These are phyloP conservation scores for Orthosia incerta DNA, from an alignment of 2,888 invertebrate genomes.

Conservation along the genomic window DNA sequence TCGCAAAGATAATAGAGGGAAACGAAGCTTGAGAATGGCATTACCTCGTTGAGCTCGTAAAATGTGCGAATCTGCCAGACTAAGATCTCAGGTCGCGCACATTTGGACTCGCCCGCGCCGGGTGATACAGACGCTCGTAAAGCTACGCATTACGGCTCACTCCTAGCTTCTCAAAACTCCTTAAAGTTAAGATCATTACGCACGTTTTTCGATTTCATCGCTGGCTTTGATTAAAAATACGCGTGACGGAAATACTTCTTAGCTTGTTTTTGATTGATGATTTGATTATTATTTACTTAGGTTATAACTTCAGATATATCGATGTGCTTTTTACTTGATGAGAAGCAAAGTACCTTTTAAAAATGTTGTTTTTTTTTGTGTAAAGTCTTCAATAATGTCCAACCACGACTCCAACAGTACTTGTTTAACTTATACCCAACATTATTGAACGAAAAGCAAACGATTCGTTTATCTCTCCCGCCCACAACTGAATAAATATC, in stretches of 20 bases:
- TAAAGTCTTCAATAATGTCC: neutral
- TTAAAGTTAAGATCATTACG: conserved; percentile 59
- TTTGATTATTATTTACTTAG: no score
- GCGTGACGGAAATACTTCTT: conserved; percentile 10
- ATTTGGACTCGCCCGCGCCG: conserved; percentile 70
- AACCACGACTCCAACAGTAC: neutral
- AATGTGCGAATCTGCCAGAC: conserved; percentile 70
- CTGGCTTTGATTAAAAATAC: conserved; percentile 33
- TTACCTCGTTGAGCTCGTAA: conserved; percentile 77
- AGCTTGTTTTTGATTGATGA: no score
- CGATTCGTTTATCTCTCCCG: neutral
- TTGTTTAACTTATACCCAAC: neutral
- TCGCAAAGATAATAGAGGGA: conserved; percentile 77
- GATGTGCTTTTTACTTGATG: neutral
- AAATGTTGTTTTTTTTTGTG: neutral
- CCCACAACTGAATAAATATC: conserved; percentile 17
- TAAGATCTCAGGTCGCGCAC: conserved; percentile 71
- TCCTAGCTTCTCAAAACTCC: conserved; percentile 60
- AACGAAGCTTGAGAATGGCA: conserved; percentile 76
- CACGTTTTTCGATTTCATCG: conserved; percentile 55
- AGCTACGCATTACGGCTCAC: conserved; percentile 60
- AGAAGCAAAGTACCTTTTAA: neutral
- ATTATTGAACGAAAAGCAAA: neutral
- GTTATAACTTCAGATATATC: neutral
- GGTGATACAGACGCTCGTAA: conserved; percentile 69